These are phyloP conservation scores for Enteromius mattozi DNA, from an alignment of 2,797 vertebrate species.

Conservation along the genomic window DNA sequence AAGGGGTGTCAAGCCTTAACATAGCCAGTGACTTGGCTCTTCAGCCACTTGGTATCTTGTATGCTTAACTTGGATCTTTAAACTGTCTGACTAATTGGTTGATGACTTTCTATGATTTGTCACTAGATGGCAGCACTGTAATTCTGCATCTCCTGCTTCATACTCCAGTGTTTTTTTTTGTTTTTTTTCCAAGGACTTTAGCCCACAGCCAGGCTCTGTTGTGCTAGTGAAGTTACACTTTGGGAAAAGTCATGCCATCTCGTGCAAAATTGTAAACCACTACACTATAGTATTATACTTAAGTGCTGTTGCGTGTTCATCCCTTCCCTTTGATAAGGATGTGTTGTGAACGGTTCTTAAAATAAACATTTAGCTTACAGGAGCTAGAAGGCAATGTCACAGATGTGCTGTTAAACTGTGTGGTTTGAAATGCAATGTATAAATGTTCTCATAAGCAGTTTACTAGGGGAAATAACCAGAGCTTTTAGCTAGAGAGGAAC, in stretches of 20 bases:
- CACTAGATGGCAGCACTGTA: slow-evolving; percentile 51
- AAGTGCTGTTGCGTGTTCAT: too few relatives aligned
- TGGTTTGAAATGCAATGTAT: background rate
- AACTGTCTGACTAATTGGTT: background rate
- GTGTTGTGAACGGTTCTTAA: background rate
- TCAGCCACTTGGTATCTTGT: background rate
- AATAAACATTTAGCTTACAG: background rate
- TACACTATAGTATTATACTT: too few relatives aligned
- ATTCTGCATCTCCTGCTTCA: background rate
- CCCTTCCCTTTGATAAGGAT: background rate
- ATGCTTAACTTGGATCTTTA: too few relatives aligned
- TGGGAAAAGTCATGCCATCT: background rate
- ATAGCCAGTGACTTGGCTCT: background rate
- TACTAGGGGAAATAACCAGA: background rate
- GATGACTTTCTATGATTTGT: background rate
- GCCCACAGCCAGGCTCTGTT: background rate
- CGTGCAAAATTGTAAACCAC: too few relatives aligned
- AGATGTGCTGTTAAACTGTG: background rate
- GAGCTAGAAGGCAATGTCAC: background rate
- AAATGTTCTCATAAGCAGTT: background rate
- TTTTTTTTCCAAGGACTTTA: too few relatives aligned
- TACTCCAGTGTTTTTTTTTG: background rate
- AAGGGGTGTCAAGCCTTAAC: background rate
- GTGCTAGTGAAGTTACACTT: background rate
- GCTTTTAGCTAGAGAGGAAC: too few relatives aligned